These are phyloP conservation scores for Stigmatopora nigra DNA, from an alignment of 2,113 vertebrate species.

Conservation along the genomic window DNA sequence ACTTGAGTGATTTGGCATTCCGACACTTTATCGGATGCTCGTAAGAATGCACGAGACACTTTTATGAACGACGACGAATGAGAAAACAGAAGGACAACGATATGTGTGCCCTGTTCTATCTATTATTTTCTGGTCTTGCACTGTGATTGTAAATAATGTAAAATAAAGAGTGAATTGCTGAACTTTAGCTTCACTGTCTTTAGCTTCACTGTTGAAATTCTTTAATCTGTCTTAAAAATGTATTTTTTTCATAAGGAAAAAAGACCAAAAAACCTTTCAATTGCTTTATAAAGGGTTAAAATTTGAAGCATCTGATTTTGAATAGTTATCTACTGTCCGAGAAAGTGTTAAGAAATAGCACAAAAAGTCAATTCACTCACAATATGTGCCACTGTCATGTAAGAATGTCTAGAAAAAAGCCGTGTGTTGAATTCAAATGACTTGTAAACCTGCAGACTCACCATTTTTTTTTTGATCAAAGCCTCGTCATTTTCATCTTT, in stretches of 20 bases:
- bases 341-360: too few species aligned
- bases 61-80: slow-evolving; percentile 4
- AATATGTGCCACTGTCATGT: not conserved
- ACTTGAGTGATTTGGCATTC: not conserved
- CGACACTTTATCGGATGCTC: not conserved
- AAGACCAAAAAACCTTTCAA: too few species aligned
- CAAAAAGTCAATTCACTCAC: not conserved
- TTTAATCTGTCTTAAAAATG: too few species aligned
- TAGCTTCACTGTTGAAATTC: too few species aligned
- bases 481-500: slow-evolving; percentile 25
- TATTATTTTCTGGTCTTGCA: not conserved
- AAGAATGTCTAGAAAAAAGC: not conserved
- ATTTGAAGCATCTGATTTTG: too few species aligned
- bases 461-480: slow-evolving; percentile 49
- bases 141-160: slow-evolving; percentile 7
- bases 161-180: not conserved
- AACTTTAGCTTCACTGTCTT: not conserved
- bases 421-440: slow-evolving; percentile 12
- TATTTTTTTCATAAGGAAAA: too few species aligned
- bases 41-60: slow-evolving; percentile 20
- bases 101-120: not conserved
- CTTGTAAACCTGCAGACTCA: slow-evolving; percentile 1
- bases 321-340: too few species aligned
- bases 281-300: too few species aligned
- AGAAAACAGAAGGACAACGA: not conserved